Evolutionary conservation across 2,888 invertebrate species (phyloP).

Genomic region (Digitonthophagus gazella): DNA sequence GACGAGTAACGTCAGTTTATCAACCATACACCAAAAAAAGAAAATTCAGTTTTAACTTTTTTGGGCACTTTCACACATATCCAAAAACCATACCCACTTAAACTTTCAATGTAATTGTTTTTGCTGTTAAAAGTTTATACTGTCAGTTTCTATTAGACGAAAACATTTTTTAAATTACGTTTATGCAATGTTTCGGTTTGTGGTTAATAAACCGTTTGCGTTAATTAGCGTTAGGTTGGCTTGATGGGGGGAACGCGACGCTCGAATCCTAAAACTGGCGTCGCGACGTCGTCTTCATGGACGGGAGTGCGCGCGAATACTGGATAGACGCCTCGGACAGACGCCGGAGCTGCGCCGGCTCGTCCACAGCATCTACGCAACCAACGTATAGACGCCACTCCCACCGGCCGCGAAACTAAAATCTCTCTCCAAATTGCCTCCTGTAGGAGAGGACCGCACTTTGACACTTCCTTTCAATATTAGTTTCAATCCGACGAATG

Average conservation of each 20-base stretch:
- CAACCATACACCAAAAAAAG: no score
- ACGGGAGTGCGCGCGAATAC: constrained; percentile 48
- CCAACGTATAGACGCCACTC: constrained; percentile 41
- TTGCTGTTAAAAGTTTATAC: no score
- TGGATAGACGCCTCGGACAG: constrained; percentile 41
- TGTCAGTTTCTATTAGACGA: not conserved
- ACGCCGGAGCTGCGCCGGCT: constrained; percentile 44
- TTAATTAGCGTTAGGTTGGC: not conserved
- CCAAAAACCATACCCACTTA: no score
- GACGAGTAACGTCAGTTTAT: no score
- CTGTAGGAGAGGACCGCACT: not conserved
- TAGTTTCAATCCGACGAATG: no score
- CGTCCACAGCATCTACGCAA: constrained; percentile 38
- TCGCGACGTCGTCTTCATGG: constrained; percentile 40
- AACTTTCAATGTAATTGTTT: no score
- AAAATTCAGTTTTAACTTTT: no score
- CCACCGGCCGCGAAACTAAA: constrained; percentile 45
- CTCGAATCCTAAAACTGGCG: constrained; percentile 20
- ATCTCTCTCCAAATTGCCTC: constrained; percentile 40
- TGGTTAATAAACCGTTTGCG: not conserved
- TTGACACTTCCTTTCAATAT: not conserved
- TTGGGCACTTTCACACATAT: no score
- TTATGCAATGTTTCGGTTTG: not conserved
- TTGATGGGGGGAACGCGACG: not conserved
- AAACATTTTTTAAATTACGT: not conserved